Conservation (phyloP, 2,113 vertebrate species). For the Papio anubis region DNA sequence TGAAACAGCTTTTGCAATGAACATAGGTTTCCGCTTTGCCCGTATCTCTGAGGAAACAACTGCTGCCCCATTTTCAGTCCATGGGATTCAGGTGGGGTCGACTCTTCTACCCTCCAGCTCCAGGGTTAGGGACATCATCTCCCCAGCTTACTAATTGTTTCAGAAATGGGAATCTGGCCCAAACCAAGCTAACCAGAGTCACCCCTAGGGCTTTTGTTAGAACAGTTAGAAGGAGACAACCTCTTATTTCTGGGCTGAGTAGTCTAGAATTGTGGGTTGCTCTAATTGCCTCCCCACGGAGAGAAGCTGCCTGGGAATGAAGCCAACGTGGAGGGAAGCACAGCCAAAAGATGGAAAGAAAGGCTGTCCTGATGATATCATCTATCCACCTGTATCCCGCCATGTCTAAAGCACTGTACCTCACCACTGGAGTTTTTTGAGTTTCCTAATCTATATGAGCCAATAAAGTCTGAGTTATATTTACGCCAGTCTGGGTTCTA, state of each 20-base stretch:
- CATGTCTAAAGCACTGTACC: not conserved
- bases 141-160: not conserved
- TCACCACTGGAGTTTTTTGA: not conserved
- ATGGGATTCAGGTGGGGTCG: not conserved
- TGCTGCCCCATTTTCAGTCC: not conserved
- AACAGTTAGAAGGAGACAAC: constrained; percentile 45
- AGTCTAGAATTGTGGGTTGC: constrained; percentile 18
- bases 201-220: constrained; percentile 28
- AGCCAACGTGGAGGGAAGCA: constrained; percentile 22
- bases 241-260: constrained; percentile 46
- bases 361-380: not conserved
- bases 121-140: not conserved
- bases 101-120: not conserved
- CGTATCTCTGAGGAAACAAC: not conserved
- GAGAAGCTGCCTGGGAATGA: constrained; percentile 23
- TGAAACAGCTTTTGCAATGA: not conserved
- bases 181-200: constrained; percentile 54
- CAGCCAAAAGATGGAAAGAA: not conserved
- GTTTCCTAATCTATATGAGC: not conserved
- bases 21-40: not conserved
- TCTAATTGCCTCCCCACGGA: constrained; percentile 63
- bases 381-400: not conserved
- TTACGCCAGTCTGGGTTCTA: not conserved
- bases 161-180: constrained; percentile 52
- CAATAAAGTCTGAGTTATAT: not conserved